Evolutionary conservation across 2,888 invertebrate species (phyloP).

Genomic region (Mythimna pallens): DNA sequence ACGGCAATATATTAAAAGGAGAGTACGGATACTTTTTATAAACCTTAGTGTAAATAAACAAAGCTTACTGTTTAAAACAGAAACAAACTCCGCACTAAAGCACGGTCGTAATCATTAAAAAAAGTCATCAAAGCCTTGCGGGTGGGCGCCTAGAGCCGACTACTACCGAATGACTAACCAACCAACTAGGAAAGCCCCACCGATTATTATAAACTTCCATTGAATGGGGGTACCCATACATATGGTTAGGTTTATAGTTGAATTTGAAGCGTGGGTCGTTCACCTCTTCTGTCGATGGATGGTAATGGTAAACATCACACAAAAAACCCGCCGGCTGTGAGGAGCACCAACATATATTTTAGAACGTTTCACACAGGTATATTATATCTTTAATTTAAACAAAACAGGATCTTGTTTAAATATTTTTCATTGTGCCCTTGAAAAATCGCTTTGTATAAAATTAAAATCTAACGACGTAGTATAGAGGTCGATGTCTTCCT

Average conservation of each 20-base stretch:
- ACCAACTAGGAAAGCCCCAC: slow-evolving; percentile 67
- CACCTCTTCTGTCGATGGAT: slow-evolving; percentile 73
- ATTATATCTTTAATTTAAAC: slow-evolving; percentile 22
- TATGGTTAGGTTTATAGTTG: slow-evolving; percentile 72
- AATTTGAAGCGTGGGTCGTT: slow-evolving; percentile 76
- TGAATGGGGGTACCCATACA: slow-evolving; percentile 66
- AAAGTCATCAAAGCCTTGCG: slow-evolving; percentile 72
- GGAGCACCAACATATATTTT: slow-evolving; percentile 53
- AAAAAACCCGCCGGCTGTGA: slow-evolving; percentile 48
- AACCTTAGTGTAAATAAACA: slow-evolving; percentile 57
- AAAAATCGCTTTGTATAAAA: slow-evolving; percentile 28
- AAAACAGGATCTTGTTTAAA: slow-evolving; percentile 48
- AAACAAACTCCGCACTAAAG: slow-evolving; percentile 64
- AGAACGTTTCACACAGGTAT: slow-evolving; percentile 52
- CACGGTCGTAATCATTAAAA: slow-evolving; percentile 73
- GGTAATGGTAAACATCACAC: slow-evolving; percentile 62
- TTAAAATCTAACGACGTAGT: slow-evolving; percentile 42
- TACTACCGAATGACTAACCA: slow-evolving; percentile 63
- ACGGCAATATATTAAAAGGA: slow-evolving; percentile 47
- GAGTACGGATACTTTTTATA: slow-evolving; percentile 40
- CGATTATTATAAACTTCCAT: slow-evolving; percentile 61
- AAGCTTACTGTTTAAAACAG: slow-evolving; percentile 63
- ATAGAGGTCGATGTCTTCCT: slow-evolving; percentile 43
- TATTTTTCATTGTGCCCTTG: slow-evolving; percentile 43
- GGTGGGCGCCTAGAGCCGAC: slow-evolving; percentile 72